phyloP scores from a whole-genome alignment of 2,797 vertebrate genomes.

The Morus bassanus region DNA sequence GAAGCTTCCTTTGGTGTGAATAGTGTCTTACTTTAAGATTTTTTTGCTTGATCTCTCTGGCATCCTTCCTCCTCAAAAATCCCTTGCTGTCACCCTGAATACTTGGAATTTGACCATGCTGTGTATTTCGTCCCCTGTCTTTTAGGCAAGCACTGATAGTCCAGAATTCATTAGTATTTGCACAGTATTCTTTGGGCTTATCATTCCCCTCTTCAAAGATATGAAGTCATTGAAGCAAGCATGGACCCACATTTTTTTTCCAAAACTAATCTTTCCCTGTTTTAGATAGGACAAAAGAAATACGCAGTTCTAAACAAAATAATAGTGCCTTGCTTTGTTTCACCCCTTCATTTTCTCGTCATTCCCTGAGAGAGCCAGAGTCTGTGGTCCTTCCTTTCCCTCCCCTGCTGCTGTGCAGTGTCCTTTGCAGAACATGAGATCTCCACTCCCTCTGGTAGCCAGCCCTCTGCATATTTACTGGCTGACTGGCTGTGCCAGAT shows the following conservation, averaged over 20 bases:
- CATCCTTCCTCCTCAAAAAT: neutral
- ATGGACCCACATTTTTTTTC: neutral
- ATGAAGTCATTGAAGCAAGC: neutral
- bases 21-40: neutral
- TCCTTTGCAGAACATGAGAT: neutral
- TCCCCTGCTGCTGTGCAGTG: neutral
- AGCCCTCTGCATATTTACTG: neutral
- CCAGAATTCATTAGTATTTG: neutral
- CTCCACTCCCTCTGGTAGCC: neutral
- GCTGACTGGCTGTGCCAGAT: neutral
- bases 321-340: neutral
- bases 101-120: neutral
- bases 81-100: neutral
- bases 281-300: neutral
- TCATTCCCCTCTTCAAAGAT: neutral
- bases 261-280: neutral
- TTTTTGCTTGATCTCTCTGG: constrained; percentile 5
- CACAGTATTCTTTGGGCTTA: neutral
- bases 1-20: neutral
- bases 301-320: neutral
- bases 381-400: neutral
- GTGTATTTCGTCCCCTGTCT: neutral
- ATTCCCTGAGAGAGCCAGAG: neutral
- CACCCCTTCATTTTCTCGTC: neutral
- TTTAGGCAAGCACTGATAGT: neutral